Percentiles rank a stretch among this genome's conserved stretches.
Evolutionary conservation across 92 coral and sea anemone genomes (phyloP).

Genomic region (Parazoanthus atlanticus): DNA sequence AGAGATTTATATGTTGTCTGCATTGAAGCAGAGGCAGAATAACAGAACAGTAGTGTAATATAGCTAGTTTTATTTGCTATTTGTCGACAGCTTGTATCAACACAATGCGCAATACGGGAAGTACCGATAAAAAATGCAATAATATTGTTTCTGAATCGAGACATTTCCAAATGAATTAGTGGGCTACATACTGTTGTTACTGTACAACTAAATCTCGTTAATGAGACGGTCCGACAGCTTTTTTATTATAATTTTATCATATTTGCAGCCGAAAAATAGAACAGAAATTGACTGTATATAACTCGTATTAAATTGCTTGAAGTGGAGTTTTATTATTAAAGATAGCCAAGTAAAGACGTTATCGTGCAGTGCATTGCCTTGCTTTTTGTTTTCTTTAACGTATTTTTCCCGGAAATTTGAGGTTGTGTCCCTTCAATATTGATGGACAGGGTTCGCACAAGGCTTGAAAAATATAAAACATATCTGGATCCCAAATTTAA

Average conservation of each 20-base stretch:
- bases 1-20: conserved; percentile 41
- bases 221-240: conserved; percentile 27
- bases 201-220: conserved; percentile 24
- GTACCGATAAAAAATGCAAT: conserved; percentile 26
- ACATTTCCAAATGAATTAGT: conserved; percentile 32
- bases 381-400: no score
- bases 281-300: conserved; percentile 66
- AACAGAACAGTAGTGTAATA: conserved; percentile 23
- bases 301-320: conserved; percentile 58
- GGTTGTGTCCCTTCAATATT: not conserved
- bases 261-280: conserved; percentile 23
- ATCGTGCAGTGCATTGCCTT: not conserved
- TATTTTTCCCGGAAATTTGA: no score
- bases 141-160: conserved; percentile 37
- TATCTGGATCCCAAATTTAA: no score
- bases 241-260: conserved; percentile 43
- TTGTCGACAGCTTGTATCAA: conserved; percentile 19
- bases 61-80: conserved; percentile 36
- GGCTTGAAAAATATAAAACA: no score
- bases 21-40: conserved; percentile 18
- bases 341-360: conserved; percentile 18
- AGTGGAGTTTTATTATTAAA: conserved; percentile 64
- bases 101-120: conserved; percentile 29
- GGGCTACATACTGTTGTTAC: conserved; percentile 9
- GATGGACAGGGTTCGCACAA: not conserved